Percentiles rank a stretch among this genome's conserved stretches.
Evolutionary conservation across 2,797 vertebrate species (phyloP).

Genomic region (Semaprochilodus insignis): DNA sequence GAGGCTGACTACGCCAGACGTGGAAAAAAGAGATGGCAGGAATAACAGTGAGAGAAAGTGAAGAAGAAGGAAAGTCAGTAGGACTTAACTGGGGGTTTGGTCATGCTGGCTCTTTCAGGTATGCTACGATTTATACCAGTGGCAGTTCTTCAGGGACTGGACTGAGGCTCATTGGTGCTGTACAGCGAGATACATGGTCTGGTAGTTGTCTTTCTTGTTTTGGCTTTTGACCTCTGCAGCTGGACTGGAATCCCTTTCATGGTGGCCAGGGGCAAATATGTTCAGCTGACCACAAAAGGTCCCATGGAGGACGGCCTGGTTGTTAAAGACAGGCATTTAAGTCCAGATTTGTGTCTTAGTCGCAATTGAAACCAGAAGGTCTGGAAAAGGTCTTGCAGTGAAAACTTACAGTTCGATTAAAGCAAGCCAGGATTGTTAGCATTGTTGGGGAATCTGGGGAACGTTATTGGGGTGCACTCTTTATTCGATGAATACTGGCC

Average conservation of each 20-base stretch:
- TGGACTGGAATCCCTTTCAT: conserved; percentile 15
- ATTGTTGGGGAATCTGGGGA: too few species aligned
- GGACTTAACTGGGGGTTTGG: not conserved
- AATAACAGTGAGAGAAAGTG: not conserved
- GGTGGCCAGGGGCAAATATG: conserved; percentile 13
- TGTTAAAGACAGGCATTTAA: too few species aligned
- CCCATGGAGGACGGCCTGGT: not conserved
- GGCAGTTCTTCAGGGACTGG: not conserved
- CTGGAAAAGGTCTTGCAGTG: not conserved
- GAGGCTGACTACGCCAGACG: not conserved
- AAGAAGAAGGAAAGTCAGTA: not conserved
- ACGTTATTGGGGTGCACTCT: too few species aligned
- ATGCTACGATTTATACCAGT: not conserved
- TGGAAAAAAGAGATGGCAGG: not conserved
- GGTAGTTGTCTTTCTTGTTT: not conserved
- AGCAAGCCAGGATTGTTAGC: not conserved
- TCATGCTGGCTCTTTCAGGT: not conserved
- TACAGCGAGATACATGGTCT: not conserved
- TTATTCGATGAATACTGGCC: too few species aligned
- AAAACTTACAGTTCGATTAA: not conserved
- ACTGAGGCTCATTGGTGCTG: not conserved
- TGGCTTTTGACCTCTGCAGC: conserved; percentile 14
- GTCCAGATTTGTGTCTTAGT: too few species aligned
- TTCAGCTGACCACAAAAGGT: not conserved
- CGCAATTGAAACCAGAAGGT: not conserved